Base-by-base conservation (phyloP, 2,888 invertebrate genomes). In the Girardia tigrina region DNA sequence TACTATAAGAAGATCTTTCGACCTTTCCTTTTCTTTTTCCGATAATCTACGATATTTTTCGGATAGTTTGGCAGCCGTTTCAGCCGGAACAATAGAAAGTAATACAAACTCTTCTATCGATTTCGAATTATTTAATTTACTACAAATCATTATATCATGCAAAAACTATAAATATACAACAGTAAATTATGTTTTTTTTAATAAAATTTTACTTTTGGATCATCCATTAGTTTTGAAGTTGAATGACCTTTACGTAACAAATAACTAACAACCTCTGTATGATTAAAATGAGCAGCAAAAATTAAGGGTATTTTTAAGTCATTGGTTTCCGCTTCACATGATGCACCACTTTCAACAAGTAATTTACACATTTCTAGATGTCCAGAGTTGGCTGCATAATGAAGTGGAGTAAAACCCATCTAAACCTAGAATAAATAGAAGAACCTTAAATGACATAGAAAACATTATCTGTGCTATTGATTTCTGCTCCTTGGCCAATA, bases 1-100 rank as follows among this genome's bases (percentile, higher is more conserved):
- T 42, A 95, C 95, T 28, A 91, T 90, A 81, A 92, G 90, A 79
- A 98, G 87, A 86, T 98, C 98, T 86, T 92, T 92, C 78, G 95
- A 93, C 83, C 98, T 88, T 86, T 98, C 98, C 86, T 98, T 97
- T 86, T 97, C 95, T 75, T 92, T 94, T 78, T 90, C 90, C 14
- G 94, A 93, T 79, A 94, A 87, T 79, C 88, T 89, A 77, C 91
- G 79, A 77, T 83, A 83, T n/a, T 29, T 26, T 23, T 76, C 28
- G 29, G 77, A 76, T 79, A 98, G 86, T 86, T 98, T 98, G 76
- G 95, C 95, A 26, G 98, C 97, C 16, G 95, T 93, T 83, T 98
- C 97, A 28, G 97, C 94, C 0, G 97, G 97, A 1, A 97, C 97
- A n/a, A 94, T 94, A 0, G 95, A 95, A n/a, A 94, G 91, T 77